Base-by-base conservation (phyloP, 2,888 invertebrate species). In the Sarcophaga variegata region DNA sequence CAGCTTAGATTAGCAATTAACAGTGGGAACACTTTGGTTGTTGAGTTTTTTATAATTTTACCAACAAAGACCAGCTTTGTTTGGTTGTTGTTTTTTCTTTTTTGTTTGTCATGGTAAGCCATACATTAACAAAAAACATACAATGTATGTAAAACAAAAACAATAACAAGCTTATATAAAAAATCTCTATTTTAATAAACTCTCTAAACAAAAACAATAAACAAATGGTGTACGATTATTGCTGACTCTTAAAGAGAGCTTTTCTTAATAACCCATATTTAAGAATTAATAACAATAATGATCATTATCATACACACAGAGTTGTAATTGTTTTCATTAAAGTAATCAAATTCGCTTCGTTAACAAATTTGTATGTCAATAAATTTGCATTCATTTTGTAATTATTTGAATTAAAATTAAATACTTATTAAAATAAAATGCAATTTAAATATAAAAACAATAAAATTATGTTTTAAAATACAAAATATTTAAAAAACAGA, bases 21-120 rank as follows among this genome's bases (percentile, higher is more conserved):
- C 90, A 90, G 89, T 92, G 90, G 91, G 90, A 92, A 91, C 90
- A 91, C 90, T 90, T 90, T 89, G 78, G 78, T 71, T 88, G 86
- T 88, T 89, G 87, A 90, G 91, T 92, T 92, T 92, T 92, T 91
- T 92, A 92, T 92, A 89, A 92, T 88, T 91, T 89, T 88, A 89
- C 88, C 89, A 89, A 92, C 92, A 92, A 92, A 90, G 91, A 90
- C 88, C 84, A 86, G 90, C 90, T 90, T 92, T 92, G 92, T 91
- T 89, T 25, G 59, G 4, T 54, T 49, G 3, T 4, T 14, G 14
- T 49, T 14, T 14, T 49, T 49, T 5, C 6, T 37, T 37, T 8
- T 37, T 37, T 37, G 0, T 37, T 37, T 10, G 2, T 37, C 37
- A 37, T 37, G 37, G 2, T 37, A 37, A 37, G 1, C 37, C 37